phyloP scores from a whole-genome alignment of 2,888 invertebrate genomes.

The Ischnura elegans region DNA sequence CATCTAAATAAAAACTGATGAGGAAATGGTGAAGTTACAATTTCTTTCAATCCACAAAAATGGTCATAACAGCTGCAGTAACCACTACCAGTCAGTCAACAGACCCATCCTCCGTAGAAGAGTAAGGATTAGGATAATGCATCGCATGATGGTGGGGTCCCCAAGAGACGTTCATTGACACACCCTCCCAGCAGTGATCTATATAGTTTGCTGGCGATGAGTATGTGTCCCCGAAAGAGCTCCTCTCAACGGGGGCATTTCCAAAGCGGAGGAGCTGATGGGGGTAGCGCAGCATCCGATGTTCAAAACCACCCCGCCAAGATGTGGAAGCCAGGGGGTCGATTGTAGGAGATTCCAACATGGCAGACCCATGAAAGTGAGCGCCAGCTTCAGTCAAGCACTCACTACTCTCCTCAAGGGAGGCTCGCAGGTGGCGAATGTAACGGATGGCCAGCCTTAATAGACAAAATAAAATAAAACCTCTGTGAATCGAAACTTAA shows the following conservation, averaged over 20 bases:
- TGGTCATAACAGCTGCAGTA: no score
- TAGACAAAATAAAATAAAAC: slow-evolving; percentile 25
- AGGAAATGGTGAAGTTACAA: no score
- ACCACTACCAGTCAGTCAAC: background rate
- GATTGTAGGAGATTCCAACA: background rate
- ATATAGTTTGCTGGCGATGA: background rate
- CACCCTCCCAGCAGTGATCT: background rate
- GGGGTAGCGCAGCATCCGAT: background rate
- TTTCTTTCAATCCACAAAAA: no score
- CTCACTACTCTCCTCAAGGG: slow-evolving; percentile 75
- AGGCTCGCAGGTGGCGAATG: slow-evolving; percentile 85
- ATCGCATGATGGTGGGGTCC: background rate
- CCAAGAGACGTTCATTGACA: background rate
- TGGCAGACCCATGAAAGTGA: background rate
- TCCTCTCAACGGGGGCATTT: background rate
- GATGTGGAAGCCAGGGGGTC: background rate
- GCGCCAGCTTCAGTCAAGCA: background rate
- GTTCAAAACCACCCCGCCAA: background rate
- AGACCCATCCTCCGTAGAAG: background rate
- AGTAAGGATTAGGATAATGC: background rate
- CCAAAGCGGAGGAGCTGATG: background rate
- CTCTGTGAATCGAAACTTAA: no score
- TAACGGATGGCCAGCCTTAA: slow-evolving; percentile 87
- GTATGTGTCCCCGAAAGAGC: background rate
- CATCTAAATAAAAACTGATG: no score